These are phyloP conservation scores for Lutraria rhynchaena DNA, from an alignment of 1,140 invertebrate species.

Conservation along the genomic window DNA sequence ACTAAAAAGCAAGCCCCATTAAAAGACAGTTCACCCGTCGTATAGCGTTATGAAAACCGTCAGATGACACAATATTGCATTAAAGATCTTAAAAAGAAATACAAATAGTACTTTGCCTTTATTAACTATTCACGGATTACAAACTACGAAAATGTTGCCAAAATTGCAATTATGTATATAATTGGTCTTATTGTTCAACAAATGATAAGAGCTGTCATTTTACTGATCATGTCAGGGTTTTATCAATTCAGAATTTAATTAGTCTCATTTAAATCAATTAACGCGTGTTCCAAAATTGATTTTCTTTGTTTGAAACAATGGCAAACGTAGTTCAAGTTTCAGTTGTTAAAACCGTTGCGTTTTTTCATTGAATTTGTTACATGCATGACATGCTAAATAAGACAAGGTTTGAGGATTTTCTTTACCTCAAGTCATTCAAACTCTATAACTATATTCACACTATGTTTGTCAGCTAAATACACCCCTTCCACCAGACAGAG, in stretches of 20 bases:
- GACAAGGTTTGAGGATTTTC: slow-evolving; percentile 39
- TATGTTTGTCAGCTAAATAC: slow-evolving; percentile 20
- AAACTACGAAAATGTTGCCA: not conserved
- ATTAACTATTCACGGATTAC: too few relatives aligned
- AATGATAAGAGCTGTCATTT: slow-evolving; percentile 45
- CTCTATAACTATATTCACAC: slow-evolving; percentile 35
- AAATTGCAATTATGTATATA: slow-evolving; percentile 31
- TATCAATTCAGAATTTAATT: slow-evolving; percentile 57
- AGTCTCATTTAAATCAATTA: slow-evolving; percentile 62
- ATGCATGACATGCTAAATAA: slow-evolving; percentile 30
- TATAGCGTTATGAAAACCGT: too few relatives aligned
- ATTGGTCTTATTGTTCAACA: slow-evolving; percentile 28
- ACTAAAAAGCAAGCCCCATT: too few relatives aligned
- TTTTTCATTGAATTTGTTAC: slow-evolving; percentile 11
- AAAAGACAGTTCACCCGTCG: too few relatives aligned
- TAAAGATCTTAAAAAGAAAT: too few relatives aligned
- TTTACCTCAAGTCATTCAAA: slow-evolving; percentile 19
- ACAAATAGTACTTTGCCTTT: too few relatives aligned
- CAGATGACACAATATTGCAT: too few relatives aligned
- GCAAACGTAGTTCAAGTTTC: slow-evolving; percentile 39
- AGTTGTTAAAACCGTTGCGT: slow-evolving; percentile 10
- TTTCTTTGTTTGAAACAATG: slow-evolving; percentile 52
- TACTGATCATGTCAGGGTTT: slow-evolving; percentile 43
- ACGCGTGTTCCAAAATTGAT: slow-evolving; percentile 58
- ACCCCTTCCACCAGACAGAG: slow-evolving; percentile 28